A percentile compares a stretch with the other conserved stretches of the same genome.
Conservation (phyloP, 92 coral and sea anemone genomes). For the Actinostola sp. region DNA sequence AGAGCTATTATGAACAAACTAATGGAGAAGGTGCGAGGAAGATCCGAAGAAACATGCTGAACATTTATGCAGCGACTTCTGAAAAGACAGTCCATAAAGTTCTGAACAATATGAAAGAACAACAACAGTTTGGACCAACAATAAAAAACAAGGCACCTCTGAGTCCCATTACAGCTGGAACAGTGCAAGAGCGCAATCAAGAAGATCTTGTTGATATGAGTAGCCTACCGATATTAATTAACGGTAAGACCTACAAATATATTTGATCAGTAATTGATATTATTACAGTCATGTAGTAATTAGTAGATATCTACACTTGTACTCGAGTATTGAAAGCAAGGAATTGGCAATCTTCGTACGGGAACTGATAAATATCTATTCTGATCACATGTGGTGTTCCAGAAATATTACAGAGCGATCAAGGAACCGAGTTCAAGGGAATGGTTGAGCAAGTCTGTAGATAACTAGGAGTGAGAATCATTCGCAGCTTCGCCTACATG, state of each 20-base stretch:
- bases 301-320: slow-evolving; percentile 22
- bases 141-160: slow-evolving; percentile 30
- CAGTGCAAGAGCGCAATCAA: slow-evolving; percentile 32
- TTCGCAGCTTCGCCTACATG: slow-evolving; percentile 21
- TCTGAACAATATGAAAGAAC: slow-evolving; percentile 9
- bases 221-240: slow-evolving; percentile 1
- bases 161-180: slow-evolving; percentile 17
- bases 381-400: slow-evolving; percentile 32
- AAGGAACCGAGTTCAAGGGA: no score
- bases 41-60: background rate
- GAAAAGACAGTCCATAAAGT: slow-evolving; percentile 14
- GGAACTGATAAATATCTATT: slow-evolving; percentile 14
- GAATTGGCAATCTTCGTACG: slow-evolving; percentile 5
- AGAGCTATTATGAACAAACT: slow-evolving; percentile 9
- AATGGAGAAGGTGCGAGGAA: slow-evolving; percentile 27
- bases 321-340: slow-evolving; percentile 11
- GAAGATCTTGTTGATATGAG: slow-evolving; percentile 31
- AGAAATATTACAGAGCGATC: slow-evolving; percentile 22
- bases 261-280: slow-evolving; percentile 22
- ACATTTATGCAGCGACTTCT: background rate
- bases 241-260: slow-evolving; percentile 11
- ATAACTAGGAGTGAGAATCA: slow-evolving; percentile 15
- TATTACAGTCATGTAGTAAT: no score
- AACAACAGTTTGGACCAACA: slow-evolving; percentile 10
- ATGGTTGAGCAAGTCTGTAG: slow-evolving; percentile 1